phyloP scores from a whole-genome alignment of 2,888 invertebrate species.

The Yponomeuta cagnagella region DNA sequence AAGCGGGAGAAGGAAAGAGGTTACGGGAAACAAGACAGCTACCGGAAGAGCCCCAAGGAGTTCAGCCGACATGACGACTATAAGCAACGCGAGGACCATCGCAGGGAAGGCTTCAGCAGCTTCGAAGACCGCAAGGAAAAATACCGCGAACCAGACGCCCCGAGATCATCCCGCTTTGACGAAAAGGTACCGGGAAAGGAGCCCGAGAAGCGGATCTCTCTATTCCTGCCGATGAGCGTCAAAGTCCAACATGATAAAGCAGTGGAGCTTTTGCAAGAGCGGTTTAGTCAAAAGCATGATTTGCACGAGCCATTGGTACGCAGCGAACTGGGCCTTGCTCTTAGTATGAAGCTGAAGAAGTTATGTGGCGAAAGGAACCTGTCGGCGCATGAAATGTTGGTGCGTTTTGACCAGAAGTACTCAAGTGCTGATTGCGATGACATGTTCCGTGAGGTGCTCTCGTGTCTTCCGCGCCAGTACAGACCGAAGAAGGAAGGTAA shows the following conservation, averaged over 20 bases:
- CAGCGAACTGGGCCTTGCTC: conserved; percentile 36
- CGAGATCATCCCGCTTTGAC: not conserved
- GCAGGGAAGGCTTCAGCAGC: conserved; percentile 17
- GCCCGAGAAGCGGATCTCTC: not conserved
- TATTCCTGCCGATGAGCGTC: not conserved
- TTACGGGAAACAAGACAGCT: not conserved
- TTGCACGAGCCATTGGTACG: conserved; percentile 26
- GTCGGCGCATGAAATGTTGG: conserved; percentile 53
- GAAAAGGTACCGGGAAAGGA: not conserved
- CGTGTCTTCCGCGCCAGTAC: conserved; percentile 35
- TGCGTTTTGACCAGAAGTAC: conserved; percentile 50
- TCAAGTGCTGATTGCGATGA: conserved; percentile 40
- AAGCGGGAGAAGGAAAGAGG: not conserved
- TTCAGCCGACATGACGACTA: conserved; percentile 32
- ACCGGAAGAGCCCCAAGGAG: conserved; percentile 29
- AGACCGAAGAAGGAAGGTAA: not conserved
- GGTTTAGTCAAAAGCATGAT: not conserved
- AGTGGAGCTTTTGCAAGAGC: not conserved
- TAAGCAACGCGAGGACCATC: conserved; percentile 25
- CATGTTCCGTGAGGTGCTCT: conserved; percentile 44
- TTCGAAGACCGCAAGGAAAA: not conserved
- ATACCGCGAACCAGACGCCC: not conserved
- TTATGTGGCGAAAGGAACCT: conserved; percentile 53
- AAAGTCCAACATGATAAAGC: conserved; percentile 5
- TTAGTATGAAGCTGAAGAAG: conserved; percentile 37